Conservation (phyloP, 1,140 invertebrate species). For the Leptinotarsa defecta region DNA sequence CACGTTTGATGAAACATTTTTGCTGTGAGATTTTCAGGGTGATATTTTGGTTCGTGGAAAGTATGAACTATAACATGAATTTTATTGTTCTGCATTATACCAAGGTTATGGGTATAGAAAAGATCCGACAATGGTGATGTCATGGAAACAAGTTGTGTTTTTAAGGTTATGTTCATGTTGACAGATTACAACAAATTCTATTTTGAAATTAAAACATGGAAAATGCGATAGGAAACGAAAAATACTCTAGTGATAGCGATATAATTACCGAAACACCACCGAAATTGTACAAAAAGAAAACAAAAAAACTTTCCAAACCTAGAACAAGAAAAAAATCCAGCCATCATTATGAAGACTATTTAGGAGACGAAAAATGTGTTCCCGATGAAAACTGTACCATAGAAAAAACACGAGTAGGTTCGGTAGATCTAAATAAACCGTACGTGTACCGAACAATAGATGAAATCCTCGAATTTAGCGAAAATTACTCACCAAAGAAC, state of each 20-base stretch:
- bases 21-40: too few relatives aligned
- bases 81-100: too few relatives aligned
- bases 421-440: background rate
- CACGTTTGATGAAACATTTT: too few relatives aligned
- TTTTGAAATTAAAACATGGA: background rate
- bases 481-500: background rate
- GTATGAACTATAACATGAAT: too few relatives aligned
- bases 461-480: background rate
- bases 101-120: too few relatives aligned
- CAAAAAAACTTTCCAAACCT: background rate
- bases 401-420: background rate
- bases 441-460: constrained; percentile 12
- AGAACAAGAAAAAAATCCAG: background rate
- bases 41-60: too few relatives aligned
- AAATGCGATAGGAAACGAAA: background rate
- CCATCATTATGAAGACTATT: constrained; percentile 15
- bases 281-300: background rate
- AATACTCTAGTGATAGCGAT: background rate
- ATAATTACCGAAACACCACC: constrained; percentile 9
- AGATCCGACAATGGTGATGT: too few relatives aligned
- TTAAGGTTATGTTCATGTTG: too few relatives aligned
- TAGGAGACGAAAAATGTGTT: background rate
- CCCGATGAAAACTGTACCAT: background rate
- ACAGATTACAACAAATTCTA: too few relatives aligned
- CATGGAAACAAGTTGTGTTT: too few relatives aligned